Evolutionary conservation across 2,113 vertebrate genomes (phyloP).

Genomic region (Sylvilagus bachmani): DNA sequence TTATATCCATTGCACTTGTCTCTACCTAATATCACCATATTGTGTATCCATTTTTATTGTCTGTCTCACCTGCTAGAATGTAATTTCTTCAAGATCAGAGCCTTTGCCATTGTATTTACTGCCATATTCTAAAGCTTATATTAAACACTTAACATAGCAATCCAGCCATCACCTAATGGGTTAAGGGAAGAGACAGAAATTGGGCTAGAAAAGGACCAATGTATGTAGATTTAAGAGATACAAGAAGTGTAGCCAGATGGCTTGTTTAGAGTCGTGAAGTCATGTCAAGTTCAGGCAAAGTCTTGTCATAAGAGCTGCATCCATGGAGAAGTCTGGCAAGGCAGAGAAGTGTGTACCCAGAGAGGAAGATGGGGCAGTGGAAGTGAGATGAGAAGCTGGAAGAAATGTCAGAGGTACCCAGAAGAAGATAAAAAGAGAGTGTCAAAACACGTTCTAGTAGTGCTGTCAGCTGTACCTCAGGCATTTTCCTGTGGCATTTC

Average conservation of each 20-base stretch:
- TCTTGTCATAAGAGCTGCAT: not conserved
- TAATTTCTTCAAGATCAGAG: not conserved
- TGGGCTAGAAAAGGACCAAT: not conserved
- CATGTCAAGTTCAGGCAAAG: not conserved
- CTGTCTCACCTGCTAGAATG: not conserved
- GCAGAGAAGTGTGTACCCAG: not conserved
- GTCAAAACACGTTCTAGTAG: not conserved
- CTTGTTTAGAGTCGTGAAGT: not conserved
- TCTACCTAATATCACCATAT: not conserved
- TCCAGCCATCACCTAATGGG: not conserved
- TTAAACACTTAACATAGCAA: not conserved
- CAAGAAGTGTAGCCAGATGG: not conserved
- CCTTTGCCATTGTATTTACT: not conserved
- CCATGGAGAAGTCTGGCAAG: not conserved
- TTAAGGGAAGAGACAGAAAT: not conserved
- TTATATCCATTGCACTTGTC: not conserved
- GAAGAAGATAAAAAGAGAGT: not conserved
- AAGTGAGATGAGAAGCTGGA: not conserved
- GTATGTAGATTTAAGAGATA: not conserved
- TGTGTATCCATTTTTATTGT: not conserved
- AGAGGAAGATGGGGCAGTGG: not conserved
- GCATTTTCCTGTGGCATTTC: not conserved
- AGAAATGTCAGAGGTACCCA: not conserved
- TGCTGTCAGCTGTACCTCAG: accelerated
- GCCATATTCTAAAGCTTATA: not conserved